A percentile compares a stretch with the other conserved stretches of the same genome.
Evolutionary conservation across 1,140 invertebrate genomes (phyloP).

Genomic region (Bombus turneri): DNA sequence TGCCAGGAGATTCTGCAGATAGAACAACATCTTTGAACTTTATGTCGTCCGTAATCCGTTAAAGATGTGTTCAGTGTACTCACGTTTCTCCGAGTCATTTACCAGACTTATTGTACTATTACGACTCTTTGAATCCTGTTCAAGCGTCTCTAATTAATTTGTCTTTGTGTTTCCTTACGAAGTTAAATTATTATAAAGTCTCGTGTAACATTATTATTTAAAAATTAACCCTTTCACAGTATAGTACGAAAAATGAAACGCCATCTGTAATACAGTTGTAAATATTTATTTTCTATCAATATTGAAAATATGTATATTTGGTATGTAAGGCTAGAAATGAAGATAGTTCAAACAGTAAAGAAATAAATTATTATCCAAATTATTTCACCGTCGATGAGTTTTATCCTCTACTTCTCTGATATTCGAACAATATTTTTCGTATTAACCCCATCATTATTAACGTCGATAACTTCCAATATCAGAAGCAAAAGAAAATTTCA

Average conservation of each 20-base stretch:
- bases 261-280: no score
- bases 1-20: background rate
- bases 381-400: background rate
- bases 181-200: background rate
- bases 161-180: background rate
- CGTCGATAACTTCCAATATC: background rate
- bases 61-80: background rate
- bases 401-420: no score
- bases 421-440: no score
- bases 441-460: no score
- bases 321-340: no score
- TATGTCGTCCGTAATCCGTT: background rate
- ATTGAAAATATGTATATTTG: no score
- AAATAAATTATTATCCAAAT: background rate
- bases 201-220: no score
- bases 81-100: background rate
- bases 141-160: background rate
- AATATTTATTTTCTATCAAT: no score
- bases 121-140: background rate
- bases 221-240: no score
- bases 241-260: no score
- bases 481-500: background rate
- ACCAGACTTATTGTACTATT: background rate
- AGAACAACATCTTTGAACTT: background rate
- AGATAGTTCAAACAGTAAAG: background rate